phyloP scores from a whole-genome alignment of 35 echinoderm and acorn worm genomes.

The Eucidaris tribuloides region DNA sequence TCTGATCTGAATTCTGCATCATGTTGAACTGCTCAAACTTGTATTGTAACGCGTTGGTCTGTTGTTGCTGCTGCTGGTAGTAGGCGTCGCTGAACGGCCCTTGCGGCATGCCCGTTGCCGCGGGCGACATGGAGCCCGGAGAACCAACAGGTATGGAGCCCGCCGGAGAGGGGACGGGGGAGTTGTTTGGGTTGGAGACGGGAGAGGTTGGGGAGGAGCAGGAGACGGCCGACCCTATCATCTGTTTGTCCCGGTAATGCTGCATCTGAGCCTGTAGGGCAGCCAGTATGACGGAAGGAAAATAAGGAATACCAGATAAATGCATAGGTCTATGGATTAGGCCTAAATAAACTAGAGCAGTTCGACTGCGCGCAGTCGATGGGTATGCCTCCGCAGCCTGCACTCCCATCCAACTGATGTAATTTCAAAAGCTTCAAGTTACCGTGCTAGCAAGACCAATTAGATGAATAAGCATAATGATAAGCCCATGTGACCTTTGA shows the following conservation, averaged over 20 bases:
- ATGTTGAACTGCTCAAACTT: conserved; percentile 93
- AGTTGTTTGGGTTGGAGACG: conserved; percentile 82
- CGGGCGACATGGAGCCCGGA: conserved; percentile 36
- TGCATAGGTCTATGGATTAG: too few species aligned
- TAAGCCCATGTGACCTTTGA: too few species aligned
- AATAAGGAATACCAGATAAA: too few species aligned
- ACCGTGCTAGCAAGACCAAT: too few species aligned
- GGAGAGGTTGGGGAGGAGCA: conserved; percentile 97
- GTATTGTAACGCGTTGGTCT: conserved; percentile 70
- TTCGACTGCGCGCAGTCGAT: too few species aligned
- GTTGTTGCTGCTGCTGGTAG: conserved; percentile 65
- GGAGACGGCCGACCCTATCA: conserved; percentile 36
- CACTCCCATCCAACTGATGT: too few species aligned
- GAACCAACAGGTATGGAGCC: conserved; percentile 51
- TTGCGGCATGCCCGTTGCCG: background rate
- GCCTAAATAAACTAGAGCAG: too few species aligned
- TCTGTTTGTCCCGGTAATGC: conserved; percentile 84
- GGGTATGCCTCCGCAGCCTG: too few species aligned
- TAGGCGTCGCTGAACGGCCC: conserved; percentile 16
- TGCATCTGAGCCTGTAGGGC: conserved; percentile 64
- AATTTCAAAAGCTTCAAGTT: too few species aligned
- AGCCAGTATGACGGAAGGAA: too few species aligned
- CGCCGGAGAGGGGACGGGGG: conserved; percentile 75
- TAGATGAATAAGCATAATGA: too few species aligned
- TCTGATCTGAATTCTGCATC: conserved; percentile 54